Base-by-base conservation (phyloP, 2,888 invertebrate species). In the Dicranocentrus wangi region DNA sequence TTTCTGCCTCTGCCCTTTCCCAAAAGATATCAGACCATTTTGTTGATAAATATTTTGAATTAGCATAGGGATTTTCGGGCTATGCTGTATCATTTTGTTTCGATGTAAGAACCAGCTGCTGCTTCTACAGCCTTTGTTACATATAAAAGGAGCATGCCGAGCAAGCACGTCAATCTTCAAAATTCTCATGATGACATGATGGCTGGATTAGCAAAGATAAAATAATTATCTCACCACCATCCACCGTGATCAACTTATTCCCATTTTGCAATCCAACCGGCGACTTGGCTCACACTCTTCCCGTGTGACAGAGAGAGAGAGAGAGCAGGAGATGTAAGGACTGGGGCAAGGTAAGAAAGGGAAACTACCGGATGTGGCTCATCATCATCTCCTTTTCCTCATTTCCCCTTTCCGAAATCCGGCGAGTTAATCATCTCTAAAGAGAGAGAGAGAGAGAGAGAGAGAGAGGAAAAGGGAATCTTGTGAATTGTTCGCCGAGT, bases 211-310 rank as follows among this genome's bases (percentile, higher is more conserved):
- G 28, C 53, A 25, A 69, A 47, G 63, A 69, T 69, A 63, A 43
- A 61, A 69, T 47, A 27, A 71, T 5, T 43, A 70, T 78, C 55
- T 78, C 71, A 71, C 53, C 66, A 78, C n/a, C n/a, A n/a, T n/a
- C n/a, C 71, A 71, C 53, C 66, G 10, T 32, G 32, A 32, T 32
- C 32, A 32, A n/a, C 10, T 32, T 32, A 3, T 32, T 32, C 10
- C 10, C 32, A 32, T 32, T 32, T 32, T 32, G 5, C 32, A 3
- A 32, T 32, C 32, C 10, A 32, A 32, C 32, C 5, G 21, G 58
- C 21, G 19, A 53, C 53, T n/a, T 53, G 53, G 19, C 13, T 15
- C 8, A 53, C 32, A 32, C 32, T 32, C 32, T 32, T 32, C n/a
- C n/a, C n/a, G 32, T 32, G 10, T 3, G 32, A 32, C 5, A 32